These are phyloP conservation scores for Cyprinella venusta DNA, from an alignment of 2,797 vertebrate genomes.

Conservation along the genomic window DNA sequence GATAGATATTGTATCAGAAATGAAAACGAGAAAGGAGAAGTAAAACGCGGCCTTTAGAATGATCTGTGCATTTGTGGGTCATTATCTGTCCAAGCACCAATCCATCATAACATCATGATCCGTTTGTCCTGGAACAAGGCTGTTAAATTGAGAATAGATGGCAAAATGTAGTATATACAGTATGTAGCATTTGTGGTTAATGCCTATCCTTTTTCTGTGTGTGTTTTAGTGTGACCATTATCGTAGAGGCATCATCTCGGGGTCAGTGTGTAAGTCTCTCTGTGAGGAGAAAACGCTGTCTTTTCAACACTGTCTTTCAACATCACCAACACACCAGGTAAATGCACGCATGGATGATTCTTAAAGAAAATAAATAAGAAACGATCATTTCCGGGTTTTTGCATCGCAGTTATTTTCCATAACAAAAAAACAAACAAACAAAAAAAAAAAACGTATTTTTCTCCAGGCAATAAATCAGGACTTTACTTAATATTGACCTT, in stretches of 20 bases:
- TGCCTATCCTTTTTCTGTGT: not conserved
- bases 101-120: not conserved
- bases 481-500: not conserved
- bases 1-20: not conserved
- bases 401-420: not conserved
- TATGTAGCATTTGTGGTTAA: not conserved
- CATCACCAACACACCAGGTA: conserved; percentile 88
- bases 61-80: not conserved
- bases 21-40: not conserved
- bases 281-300: conserved; percentile 86
- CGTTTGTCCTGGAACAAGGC: not conserved
- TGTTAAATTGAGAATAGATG: not conserved
- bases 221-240: conserved; percentile 92
- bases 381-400: not conserved
- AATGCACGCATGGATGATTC: conserved; percentile 15
- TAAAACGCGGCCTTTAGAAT: not conserved
- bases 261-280: conserved; percentile 90
- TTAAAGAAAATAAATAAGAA: not conserved
- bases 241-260: conserved; percentile 92
- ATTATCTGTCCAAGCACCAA: not conserved
- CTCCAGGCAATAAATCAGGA: not conserved
- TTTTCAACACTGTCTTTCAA: conserved; percentile 91
- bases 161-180: not conserved
- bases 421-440: too few relatives aligned
- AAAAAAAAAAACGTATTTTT: not conserved